These are phyloP conservation scores for Eucriotettix oculatus DNA, from an alignment of 2,888 invertebrate genomes.

Conservation along the genomic window DNA sequence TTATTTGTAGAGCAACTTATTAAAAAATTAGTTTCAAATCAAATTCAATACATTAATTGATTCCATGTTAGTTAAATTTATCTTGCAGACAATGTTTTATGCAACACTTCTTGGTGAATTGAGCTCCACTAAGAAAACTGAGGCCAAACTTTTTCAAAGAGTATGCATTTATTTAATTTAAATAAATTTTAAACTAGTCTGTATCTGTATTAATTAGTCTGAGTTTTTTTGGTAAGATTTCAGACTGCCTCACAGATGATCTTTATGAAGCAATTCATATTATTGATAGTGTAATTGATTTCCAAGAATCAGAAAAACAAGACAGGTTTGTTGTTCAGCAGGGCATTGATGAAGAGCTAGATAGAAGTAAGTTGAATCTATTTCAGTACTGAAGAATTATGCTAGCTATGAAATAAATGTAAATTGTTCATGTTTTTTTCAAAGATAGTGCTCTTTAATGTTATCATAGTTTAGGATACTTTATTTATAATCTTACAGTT, in stretches of 20 bases:
- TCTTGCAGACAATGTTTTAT: conserved; percentile 44
- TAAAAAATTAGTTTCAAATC: too few species aligned
- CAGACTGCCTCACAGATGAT: conserved; percentile 25
- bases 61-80: too few species aligned
- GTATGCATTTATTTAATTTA: conserved; percentile 16
- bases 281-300: conserved; percentile 56
- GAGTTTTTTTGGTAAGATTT: conserved; percentile 22
- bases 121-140: conserved; percentile 32
- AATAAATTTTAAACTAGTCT: background rate
- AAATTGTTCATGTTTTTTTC: background rate
- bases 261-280: conserved; percentile 44
- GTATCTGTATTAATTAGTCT: conserved; percentile 17
- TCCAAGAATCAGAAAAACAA: conserved; percentile 39
- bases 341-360: conserved; percentile 58
- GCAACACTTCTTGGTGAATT: conserved; percentile 50
- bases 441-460: background rate
- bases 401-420: background rate
- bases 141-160: conserved; percentile 33
- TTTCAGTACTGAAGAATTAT: background rate
- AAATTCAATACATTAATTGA: too few species aligned
- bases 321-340: conserved; percentile 56
- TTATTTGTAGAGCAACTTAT: too few species aligned
- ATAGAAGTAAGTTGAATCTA: conserved; percentile 40
- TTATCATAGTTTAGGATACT: too few species aligned
- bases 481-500: too few species aligned